A percentile compares a stretch with the other conserved stretches of the same genome.
These are phyloP conservation scores for Petrophora chlorosata DNA, from an alignment of 2,888 invertebrate genomes.

Conservation along the genomic window DNA sequence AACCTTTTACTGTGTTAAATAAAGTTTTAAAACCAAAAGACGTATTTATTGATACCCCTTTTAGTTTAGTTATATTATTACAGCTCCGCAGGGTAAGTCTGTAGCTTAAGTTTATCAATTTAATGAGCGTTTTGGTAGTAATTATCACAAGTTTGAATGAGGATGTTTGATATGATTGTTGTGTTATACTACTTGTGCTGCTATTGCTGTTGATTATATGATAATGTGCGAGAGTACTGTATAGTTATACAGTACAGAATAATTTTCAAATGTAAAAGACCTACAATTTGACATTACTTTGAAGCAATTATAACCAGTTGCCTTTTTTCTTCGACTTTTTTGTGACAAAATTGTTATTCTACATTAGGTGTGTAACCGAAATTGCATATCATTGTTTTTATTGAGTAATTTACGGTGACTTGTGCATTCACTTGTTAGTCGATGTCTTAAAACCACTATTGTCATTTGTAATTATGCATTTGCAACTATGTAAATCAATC, in stretches of 20 bases:
- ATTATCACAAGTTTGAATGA: slow-evolving; percentile 37
- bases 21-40: slow-evolving; percentile 31
- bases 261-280: too few relatives aligned
- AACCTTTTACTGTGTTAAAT: slow-evolving; percentile 26
- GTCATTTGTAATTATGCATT: slow-evolving; percentile 6
- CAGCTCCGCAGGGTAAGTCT: slow-evolving; percentile 23
- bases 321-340: too few relatives aligned
- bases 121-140: slow-evolving; percentile 1
- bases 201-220: slow-evolving; percentile 50
- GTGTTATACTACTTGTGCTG: slow-evolving; percentile 22
- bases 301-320: too few relatives aligned
- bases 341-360: too few relatives aligned
- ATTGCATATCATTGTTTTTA: too few relatives aligned
- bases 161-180: slow-evolving; percentile 51
- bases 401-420: not conserved
- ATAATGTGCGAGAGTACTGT: slow-evolving; percentile 44
- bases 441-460: slow-evolving; percentile 11
- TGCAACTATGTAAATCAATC: not conserved
- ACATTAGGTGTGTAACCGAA: too few relatives aligned
- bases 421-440: slow-evolving; percentile 22
- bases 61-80: slow-evolving; percentile 10
- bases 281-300: too few relatives aligned
- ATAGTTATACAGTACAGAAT: too few relatives aligned
- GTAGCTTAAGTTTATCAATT: not conserved
- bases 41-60: slow-evolving; percentile 31